Evolutionary conservation across 1,140 invertebrate genomes (phyloP), one percentile per base, ranked within the genome.

Genomic region (Propsilocerus akamusi): DNA sequence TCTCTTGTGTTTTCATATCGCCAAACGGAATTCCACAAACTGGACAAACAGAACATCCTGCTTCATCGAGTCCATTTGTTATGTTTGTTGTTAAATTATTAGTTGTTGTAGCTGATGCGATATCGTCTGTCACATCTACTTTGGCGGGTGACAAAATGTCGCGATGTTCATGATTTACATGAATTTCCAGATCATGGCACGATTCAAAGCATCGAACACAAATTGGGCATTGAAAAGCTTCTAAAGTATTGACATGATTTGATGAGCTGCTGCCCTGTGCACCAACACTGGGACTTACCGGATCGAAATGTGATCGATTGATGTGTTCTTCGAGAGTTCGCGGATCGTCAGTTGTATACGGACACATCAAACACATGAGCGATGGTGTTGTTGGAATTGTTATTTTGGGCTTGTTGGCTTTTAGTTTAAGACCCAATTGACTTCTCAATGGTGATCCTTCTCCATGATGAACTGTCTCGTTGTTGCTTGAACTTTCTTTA

Each of bases 301-400:
- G 68, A 68, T 90, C 86, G 67, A 90, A 84, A 65, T 92, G 87
- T n/a, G 69, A 73, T 49, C 79, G 70, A 63, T 90, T 90, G 57
- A 92, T 83, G 68, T 92, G 87, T 56, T 86, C 81, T 65, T 88
- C 80, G 46, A 91, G 68, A 55, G 78, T 75, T 37, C 72, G 66
- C 0, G 83, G 78, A 65, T 77, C 84, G 57, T 76, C 73, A 54
- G 83, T 83, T 55, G 70, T 78, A 62, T 81, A 85, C 55, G 78
- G 76, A 70, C 86, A 91, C 63, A 91, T 73, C 20, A 85, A 81
- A 67, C 34, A 26, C 5, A 49, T 37, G 37, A 63, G 62, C 37
- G 64, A 52, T 25, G 68, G 67, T 47, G 64, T 66, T 28, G 64
- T 60, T 47, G 57, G 61, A 52, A 59, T 58, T 55, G 49, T 51